phyloP scores from a whole-genome alignment of 23 tunicate genomes.

The Trididemnum nubilum region DNA sequence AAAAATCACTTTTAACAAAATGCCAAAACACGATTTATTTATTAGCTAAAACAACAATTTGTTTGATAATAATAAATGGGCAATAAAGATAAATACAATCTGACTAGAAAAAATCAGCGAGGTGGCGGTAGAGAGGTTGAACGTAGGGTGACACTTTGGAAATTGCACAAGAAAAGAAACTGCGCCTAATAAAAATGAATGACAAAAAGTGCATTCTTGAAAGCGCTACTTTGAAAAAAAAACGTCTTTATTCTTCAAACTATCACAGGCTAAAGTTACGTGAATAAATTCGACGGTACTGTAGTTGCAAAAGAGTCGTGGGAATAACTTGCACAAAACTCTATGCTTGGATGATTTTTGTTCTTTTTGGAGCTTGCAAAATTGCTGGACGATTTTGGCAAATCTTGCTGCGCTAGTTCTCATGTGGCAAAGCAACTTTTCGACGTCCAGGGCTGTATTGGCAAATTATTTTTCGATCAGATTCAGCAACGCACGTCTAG shows the following conservation, averaged over 20 bases:
- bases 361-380: no score
- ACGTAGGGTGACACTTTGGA: neutral
- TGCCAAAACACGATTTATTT: neutral
- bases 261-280: neutral
- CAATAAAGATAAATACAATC: neutral
- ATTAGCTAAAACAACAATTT: neutral
- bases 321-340: no score
- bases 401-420: no score
- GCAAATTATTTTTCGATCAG: neutral
- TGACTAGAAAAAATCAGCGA: neutral
- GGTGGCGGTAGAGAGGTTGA: neutral
- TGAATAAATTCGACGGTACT: no score
- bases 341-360: no score
- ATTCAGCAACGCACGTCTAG: conserved; percentile 28
- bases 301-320: no score
- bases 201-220: neutral
- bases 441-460: no score
- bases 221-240: neutral
- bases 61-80: neutral
- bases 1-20: no score
- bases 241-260: neutral
- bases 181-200: neutral
- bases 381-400: no score
- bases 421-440: no score
- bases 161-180: neutral